Evolutionary conservation across 2,797 vertebrate genomes (phyloP).

Genomic region (Emys orbicularis): DNA sequence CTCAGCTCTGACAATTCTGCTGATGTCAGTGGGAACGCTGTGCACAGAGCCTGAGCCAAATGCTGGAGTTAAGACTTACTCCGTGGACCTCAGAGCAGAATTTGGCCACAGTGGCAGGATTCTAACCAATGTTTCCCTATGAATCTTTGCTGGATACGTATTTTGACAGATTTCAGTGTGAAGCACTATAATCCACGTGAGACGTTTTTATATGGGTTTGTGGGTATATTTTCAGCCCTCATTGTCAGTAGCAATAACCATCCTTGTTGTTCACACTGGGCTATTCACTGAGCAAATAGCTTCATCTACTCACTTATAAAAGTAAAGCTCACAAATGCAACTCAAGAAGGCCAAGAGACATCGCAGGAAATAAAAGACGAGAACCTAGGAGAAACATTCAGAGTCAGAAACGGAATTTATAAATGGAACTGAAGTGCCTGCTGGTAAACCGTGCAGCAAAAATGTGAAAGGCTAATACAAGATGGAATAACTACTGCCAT

Average conservation of each 20-base stretch:
- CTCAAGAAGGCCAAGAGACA: conserved; percentile 96
- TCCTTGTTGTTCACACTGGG: rapidly evolving
- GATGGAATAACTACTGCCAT: neutral
- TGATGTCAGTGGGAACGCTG: neutral
- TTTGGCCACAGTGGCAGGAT: neutral
- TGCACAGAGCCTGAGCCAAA: neutral
- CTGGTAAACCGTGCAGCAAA: neutral
- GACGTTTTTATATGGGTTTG: rapidly evolving
- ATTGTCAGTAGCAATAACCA: neutral
- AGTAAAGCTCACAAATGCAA: conserved; percentile 98
- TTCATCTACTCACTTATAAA: conserved; percentile 94
- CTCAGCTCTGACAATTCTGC: neutral
- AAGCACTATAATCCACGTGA: neutral
- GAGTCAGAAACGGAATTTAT: neutral
- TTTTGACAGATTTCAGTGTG: neutral
- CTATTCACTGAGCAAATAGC: neutral
- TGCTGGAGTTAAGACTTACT: neutral
- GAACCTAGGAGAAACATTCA: conserved; percentile 85
- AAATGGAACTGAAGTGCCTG: neutral
- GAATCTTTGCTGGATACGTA: rapidly evolving
- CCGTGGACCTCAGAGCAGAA: neutral
- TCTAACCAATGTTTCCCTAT: neutral
- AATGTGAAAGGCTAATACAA: neutral
- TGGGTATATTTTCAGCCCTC: rapidly evolving
- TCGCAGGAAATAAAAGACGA: conserved; percentile 98